A percentile compares a stretch with the other conserved stretches of the same genome.
These are phyloP conservation scores for Nomada fabriciana DNA, from an alignment of 2,888 invertebrate genomes.

Conservation along the genomic window DNA sequence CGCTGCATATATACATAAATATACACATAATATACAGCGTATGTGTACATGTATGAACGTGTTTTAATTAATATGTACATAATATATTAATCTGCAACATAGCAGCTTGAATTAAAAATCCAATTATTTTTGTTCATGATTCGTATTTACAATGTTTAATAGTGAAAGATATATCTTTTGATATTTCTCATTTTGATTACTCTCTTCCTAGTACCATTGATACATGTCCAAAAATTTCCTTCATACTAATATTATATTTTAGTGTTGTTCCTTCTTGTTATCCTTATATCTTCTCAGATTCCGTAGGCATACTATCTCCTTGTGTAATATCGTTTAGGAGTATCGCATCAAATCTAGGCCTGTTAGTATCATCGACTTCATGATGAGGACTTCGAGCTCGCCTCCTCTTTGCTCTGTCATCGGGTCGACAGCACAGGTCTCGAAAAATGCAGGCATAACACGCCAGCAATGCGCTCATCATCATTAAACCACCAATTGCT, in stretches of 20 bases:
- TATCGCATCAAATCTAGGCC: constrained; percentile 85
- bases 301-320: constrained; percentile 87
- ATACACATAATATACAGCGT: constrained; percentile 49
- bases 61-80: constrained; percentile 66
- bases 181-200: constrained; percentile 1
- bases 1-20: constrained; percentile 59
- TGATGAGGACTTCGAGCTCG: constrained; percentile 80
- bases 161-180: constrained; percentile 7
- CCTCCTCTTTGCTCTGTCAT: constrained; percentile 84
- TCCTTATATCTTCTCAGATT: constrained; percentile 80
- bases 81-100: constrained; percentile 47
- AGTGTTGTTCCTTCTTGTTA: not conserved
- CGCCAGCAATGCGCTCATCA: constrained; percentile 87
- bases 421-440: constrained; percentile 86
- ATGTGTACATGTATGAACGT: constrained; percentile 67
- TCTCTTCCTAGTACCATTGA: constrained; percentile 4
- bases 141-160: constrained; percentile 36
- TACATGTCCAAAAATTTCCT: not conserved
- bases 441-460: constrained; percentile 89
- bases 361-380: constrained; percentile 76
- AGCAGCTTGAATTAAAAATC: constrained; percentile 45
- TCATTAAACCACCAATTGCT: constrained; percentile 86
- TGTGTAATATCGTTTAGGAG: constrained; percentile 88
- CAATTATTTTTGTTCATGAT: constrained; percentile 20
- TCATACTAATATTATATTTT: not conserved